phyloP scores from a whole-genome alignment of 2,113 vertebrate genomes.

The Tragelaphus strepsiceros region DNA sequence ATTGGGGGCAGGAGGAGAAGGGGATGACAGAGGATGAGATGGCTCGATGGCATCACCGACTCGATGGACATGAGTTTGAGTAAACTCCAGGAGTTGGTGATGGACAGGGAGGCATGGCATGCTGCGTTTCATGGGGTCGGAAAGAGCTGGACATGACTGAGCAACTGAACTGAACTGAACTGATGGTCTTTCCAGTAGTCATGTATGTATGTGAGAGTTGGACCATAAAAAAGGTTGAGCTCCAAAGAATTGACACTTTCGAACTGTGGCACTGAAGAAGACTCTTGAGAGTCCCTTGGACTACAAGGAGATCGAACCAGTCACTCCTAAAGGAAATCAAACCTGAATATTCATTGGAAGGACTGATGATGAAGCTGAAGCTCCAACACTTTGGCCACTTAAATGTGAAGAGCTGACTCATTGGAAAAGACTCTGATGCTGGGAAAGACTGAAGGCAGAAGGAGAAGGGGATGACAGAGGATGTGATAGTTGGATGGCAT shows the following conservation, averaged over 20 bases:
- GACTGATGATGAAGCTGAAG: not conserved
- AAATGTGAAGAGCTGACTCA: not conserved
- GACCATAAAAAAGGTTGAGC: not conserved
- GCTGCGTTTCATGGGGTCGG: too few species aligned
- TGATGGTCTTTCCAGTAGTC: not conserved
- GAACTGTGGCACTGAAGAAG: not conserved
- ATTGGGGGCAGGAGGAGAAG: too few species aligned
- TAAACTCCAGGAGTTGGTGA: too few species aligned
- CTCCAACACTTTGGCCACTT: not conserved
- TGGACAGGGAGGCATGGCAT: too few species aligned
- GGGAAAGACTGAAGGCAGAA: not conserved
- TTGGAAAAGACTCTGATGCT: not conserved
- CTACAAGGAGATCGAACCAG: not conserved
- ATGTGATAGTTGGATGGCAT: not conserved
- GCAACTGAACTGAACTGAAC: too few species aligned
- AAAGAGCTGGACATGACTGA: too few species aligned
- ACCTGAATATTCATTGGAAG: not conserved
- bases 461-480: not conserved
- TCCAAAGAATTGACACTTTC: not conserved
- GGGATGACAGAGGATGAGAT: too few species aligned
- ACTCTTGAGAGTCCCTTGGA: not conserved
- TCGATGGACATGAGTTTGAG: rapidly evolving
- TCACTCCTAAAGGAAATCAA: not conserved
- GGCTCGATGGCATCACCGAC: too few species aligned
- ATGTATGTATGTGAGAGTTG: not conserved